These are phyloP conservation scores for Myocastor coypus DNA, from an alignment of 2,113 vertebrate species.

Conservation along the genomic window DNA sequence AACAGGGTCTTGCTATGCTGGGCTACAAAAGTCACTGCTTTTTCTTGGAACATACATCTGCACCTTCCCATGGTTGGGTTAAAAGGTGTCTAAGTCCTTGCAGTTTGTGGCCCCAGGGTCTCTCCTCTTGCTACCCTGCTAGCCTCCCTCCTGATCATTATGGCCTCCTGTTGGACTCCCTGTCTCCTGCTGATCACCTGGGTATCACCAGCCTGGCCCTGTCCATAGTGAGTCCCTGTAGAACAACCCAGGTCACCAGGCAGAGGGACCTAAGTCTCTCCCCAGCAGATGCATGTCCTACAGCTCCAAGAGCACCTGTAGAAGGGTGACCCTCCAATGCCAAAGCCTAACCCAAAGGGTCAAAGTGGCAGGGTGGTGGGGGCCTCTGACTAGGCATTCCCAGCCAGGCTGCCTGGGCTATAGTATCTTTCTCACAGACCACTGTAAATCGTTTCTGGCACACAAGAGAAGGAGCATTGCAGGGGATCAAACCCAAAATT, in stretches of 20 bases:
- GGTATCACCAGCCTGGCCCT: not conserved
- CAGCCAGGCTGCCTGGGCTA: not conserved
- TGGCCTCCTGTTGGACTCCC: not conserved
- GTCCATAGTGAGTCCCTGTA: no score
- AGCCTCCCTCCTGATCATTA: not conserved
- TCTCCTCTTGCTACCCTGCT: not conserved
- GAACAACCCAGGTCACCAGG: not conserved
- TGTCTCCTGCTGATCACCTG: no score
- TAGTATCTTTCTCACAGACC: not conserved
- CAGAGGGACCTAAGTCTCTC: not conserved
- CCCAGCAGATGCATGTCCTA: accelerated
- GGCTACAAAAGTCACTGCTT: constrained; percentile 9
- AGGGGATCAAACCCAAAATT: not conserved
- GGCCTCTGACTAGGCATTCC: not conserved
- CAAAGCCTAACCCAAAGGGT: not conserved
- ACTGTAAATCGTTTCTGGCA: not conserved
- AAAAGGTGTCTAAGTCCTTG: not conserved
- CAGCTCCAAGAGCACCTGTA: accelerated
- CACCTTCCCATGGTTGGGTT: not conserved
- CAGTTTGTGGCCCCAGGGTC: not conserved
- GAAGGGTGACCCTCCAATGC: not conserved
- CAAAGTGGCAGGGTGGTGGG: not conserved
- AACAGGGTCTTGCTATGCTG: no score
- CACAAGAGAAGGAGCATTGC: no score
- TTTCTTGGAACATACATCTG: not conserved